These are phyloP conservation scores for Odontocolon sp. DNA, from an alignment of 2,888 invertebrate species.

Conservation along the genomic window DNA sequence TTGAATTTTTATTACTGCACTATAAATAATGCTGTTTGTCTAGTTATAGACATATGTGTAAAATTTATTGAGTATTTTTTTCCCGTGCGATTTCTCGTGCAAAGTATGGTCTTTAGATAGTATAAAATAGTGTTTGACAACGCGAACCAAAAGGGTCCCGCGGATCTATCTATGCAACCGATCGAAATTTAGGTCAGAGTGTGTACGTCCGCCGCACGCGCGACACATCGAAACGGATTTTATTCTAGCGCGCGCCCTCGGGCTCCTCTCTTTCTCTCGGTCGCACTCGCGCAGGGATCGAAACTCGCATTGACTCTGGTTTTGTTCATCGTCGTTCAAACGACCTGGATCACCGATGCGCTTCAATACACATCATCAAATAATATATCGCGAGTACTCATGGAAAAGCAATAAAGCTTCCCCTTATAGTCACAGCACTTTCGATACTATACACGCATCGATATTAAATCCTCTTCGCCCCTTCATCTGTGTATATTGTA, in stretches of 20 bases:
- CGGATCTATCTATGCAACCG: conserved; percentile 41
- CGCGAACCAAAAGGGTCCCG: conserved; percentile 26
- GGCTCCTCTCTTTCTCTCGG: not conserved
- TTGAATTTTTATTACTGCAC: too few species aligned
- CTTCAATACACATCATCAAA: not conserved
- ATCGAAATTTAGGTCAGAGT: conserved; percentile 58
- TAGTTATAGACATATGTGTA: too few species aligned
- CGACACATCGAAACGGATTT: conserved; percentile 25
- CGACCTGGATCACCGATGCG: conserved; percentile 19
- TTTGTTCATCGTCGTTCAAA: conserved; percentile 24
- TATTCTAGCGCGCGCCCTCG: conserved; percentile 14
- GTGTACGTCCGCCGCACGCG: conserved; percentile 31
- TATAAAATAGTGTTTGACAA: conserved; percentile 22
- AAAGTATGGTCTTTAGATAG: not conserved
- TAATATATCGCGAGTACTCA: conserved; percentile 23
- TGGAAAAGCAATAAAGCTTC: conserved; percentile 54
- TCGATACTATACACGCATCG: conserved; percentile 8
- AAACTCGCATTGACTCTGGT: conserved; percentile 1
- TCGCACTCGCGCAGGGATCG: not conserved
- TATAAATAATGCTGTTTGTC: too few species aligned
- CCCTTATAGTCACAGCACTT: conserved; percentile 2
- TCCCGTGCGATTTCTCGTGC: not conserved
- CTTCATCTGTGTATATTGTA: not conserved
- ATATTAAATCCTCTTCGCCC: not conserved
- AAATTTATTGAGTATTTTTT: not conserved